A percentile compares a stretch with the other conserved stretches of the same genome.
phyloP scores from a whole-genome alignment of 2,888 invertebrate genomes.

The Corbicula japonica region DNA sequence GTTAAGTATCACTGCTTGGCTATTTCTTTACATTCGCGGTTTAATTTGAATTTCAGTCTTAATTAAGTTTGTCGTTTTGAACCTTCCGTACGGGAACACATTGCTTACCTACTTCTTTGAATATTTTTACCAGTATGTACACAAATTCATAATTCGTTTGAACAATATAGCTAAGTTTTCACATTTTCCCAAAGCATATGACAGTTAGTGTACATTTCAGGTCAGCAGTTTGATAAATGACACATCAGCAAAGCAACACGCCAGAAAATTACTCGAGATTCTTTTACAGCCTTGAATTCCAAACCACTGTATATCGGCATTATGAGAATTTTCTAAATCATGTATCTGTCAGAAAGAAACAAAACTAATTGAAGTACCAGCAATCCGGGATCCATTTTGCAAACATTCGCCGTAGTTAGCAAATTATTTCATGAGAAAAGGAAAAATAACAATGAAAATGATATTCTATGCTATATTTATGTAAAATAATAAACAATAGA shows the following conservation, averaged over 20 bases:
- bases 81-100: not conserved
- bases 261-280: conserved; percentile 34
- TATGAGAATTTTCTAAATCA: conserved; percentile 27
- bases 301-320: not conserved
- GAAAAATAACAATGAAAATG: too few relatives aligned
- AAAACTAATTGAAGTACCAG: conserved; percentile 19
- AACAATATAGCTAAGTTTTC: too few relatives aligned
- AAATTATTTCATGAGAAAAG: too few relatives aligned
- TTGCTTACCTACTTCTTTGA: not conserved
- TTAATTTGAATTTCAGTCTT: not conserved
- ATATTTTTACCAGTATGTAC: not conserved
- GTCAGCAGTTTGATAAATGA: conserved; percentile 36
- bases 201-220: conserved; percentile 13
- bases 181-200: conserved; percentile 15
- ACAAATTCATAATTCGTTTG: not conserved
- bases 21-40: too few relatives aligned
- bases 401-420: too few relatives aligned
- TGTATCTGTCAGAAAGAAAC: conserved; percentile 10
- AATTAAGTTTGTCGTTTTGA: not conserved
- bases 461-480: too few relatives aligned
- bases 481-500: too few relatives aligned
- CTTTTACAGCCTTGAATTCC: conserved; percentile 18
- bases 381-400: too few relatives aligned
- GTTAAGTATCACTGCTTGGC: too few relatives aligned
- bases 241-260: conserved; percentile 14